phyloP scores from a whole-genome alignment of 2,797 vertebrate genomes.

The Lindbergichthys nudifrons region DNA sequence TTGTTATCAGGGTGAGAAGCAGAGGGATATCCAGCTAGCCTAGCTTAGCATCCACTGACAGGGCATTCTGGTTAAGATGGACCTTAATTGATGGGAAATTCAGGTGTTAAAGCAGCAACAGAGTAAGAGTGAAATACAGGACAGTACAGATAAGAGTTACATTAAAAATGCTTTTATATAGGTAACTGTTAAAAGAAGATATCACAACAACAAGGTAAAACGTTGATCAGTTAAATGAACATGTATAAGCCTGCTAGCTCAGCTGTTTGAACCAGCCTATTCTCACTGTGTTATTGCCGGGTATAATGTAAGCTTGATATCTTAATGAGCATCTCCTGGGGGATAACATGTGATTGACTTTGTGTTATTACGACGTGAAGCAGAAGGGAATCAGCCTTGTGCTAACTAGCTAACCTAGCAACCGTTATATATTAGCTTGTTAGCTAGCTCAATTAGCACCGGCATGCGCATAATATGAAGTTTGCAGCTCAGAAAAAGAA shows the following conservation, averaged over 20 bases:
- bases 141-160: too few relatives aligned
- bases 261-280: background rate
- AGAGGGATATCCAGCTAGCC: too few relatives aligned
- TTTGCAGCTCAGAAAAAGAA: background rate
- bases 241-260: conserved; percentile 19
- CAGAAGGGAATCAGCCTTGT: background rate
- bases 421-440: conserved; percentile 34
- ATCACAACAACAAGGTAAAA: too few relatives aligned
- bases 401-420: conserved; percentile 35
- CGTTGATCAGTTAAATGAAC: too few relatives aligned
- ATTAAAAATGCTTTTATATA: too few relatives aligned
- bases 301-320: background rate
- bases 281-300: background rate
- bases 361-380: background rate
- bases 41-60: conserved; percentile 52
- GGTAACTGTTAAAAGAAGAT: too few relatives aligned
- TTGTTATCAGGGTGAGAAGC: too few relatives aligned
- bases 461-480: background rate
- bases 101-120: too few relatives aligned
- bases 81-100: too few relatives aligned
- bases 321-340: too few relatives aligned
- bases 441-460: conserved; percentile 40
- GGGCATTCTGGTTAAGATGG: conserved; percentile 37
- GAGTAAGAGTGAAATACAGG: too few relatives aligned
- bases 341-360: background rate